Base-by-base conservation (phyloP, 2,888 invertebrate genomes). In the Pristionchus arcanus region DNA sequence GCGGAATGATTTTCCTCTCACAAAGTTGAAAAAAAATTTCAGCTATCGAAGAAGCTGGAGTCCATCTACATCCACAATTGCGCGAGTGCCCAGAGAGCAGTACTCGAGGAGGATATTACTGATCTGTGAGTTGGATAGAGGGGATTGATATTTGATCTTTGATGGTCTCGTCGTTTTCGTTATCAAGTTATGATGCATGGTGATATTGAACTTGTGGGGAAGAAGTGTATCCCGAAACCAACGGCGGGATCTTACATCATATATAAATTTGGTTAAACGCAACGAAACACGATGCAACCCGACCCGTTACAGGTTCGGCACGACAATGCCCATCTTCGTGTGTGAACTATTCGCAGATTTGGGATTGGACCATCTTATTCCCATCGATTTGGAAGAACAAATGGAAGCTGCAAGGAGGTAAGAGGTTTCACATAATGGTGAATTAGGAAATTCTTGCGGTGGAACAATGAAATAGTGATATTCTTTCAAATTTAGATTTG, bases 31-130 rank as follows among this genome's bases (percentile, higher is more conserved):
- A 49, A 49, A 3, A 1, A 49, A 55, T 85, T 85, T 9, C 66
- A 86, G 86, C 7, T 86, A 1, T 13, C 37, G 49, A 86, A 86
- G 86, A 86, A 86, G 42, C 66, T 86, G 25, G 66, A 66, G 13
- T 66, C n/a, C 42, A 37, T 86, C 42, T 86, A 86, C 66, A 66
- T 86, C 66, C 42, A 63, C 37, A 66, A 66, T n/a, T 63, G 66
- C 53, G 63, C 86, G n/a, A 37, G 42, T 37, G 66, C 86, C 1
- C 37, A 31, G 34, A 86, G 31, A 28, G 15, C 25, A 31, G 25
- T 86, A 0, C 37, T 86, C n/a, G 66, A 86, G 37, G 66, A 66
- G 37, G 86, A 63, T 21, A 66, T 86, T n/a, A 42, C 42, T n/a
- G 86, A 86, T 66, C 15, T 37, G 86, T 86, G n/a, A 86, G 86